phyloP scores from a whole-genome alignment of 2,113 vertebrate genomes.

The Gambusia affinis region DNA sequence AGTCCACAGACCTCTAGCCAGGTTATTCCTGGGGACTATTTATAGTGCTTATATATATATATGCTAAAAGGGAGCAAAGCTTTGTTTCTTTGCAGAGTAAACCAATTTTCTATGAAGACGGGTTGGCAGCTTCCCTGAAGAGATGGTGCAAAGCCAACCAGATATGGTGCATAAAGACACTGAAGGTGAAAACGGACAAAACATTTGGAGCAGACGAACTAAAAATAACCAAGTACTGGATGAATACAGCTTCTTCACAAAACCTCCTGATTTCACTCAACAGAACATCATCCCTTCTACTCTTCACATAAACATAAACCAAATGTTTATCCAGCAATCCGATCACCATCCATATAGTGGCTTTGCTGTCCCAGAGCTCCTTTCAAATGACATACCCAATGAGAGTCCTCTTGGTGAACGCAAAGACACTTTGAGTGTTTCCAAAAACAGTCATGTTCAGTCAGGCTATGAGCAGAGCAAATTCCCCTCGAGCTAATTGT shows the following conservation, averaged over 20 bases:
- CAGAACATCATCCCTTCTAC: constrained; percentile 4
- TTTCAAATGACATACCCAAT: constrained; percentile 5
- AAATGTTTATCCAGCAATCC: not conserved
- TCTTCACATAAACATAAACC: constrained; percentile 17
- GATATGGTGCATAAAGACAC: not conserved
- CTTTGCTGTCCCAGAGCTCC: constrained; percentile 4
- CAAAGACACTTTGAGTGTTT: not conserved
- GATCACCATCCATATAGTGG: not conserved
- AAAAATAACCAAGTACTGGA: constrained; percentile 23
- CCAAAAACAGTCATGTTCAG: constrained; percentile 5
- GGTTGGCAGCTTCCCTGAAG: not conserved
- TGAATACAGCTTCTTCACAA: constrained; percentile 10
- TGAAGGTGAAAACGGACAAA: constrained; percentile 9
- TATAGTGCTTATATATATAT: not conserved
- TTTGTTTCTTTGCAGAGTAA: constrained; percentile 7
- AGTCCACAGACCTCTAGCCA: constrained; percentile 12
- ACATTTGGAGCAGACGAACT: constrained; percentile 16
- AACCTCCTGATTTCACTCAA: constrained; percentile 2
- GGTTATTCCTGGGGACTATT: constrained; percentile 22
- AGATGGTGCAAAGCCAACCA: constrained; percentile 1
- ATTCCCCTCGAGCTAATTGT: not conserved
- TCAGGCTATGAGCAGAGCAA: not conserved
- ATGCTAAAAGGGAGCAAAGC: not conserved
- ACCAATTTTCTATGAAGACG: constrained; percentile 5
- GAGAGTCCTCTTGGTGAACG: not conserved